Evolutionary conservation across 1,140 invertebrate genomes (phyloP), one percentile per base, ranked within the genome.

Genomic region (Rhagoletis pomonella): DNA sequence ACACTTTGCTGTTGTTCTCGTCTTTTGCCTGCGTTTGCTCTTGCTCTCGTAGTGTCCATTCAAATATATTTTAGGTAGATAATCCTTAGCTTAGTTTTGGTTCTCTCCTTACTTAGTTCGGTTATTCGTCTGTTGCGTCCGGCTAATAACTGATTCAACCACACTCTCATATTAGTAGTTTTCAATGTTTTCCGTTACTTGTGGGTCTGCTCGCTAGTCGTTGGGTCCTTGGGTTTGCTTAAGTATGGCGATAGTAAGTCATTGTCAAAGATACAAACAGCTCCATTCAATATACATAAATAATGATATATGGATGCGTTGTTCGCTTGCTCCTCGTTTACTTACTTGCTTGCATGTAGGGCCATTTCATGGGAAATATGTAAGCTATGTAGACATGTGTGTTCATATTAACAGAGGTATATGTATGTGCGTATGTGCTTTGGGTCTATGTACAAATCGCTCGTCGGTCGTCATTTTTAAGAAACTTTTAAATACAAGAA

Each of bases 241-340:
- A 14, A 14, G 4, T 29, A 9, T 62, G 60, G 44, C n/a, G 47
- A 81, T 55, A 55, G 14, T 29, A 29, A 58, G 7, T 58, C 50
- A 81, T 81, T 81, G 73, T 81, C 73, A 81, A 81, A 19, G 73
- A 12, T 50, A 55, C 73, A 81, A 55, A n/a, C 69, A 81, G 73
- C 73, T 55, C 73, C 17, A 81, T 81, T 81, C 73, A 81, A 55
- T 81, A 17, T 17, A 81, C 47, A 81, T 81, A 81, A 81, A 81
- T 81, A 81, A 55, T 81, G 73, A 81, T 29, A 55, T 81, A 81
- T 81, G 73, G 39, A 19, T 55, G 47, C 50, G 73, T 81, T 50
- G 73, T 47, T 81, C 67, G 67, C 67, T 17, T 44, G 44, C 39
- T 81, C 73, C 47, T 81, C 44, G 73, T 58, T 81, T 47, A 81